phyloP scores from a whole-genome alignment of 2,113 vertebrate genomes.

The Electrona antarctica region DNA sequence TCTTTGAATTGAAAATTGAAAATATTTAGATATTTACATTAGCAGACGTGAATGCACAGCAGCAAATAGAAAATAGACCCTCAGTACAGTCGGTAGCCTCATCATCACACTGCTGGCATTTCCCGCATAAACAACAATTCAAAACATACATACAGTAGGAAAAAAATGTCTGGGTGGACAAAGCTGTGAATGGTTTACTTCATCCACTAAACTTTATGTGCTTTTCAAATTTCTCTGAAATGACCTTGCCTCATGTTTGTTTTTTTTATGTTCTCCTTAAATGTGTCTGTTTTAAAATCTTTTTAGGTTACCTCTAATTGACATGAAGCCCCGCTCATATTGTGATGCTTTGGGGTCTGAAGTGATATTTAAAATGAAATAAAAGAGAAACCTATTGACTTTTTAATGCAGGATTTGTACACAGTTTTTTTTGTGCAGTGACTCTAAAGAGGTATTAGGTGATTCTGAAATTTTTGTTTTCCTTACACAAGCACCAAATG shows the following conservation, averaged over 20 bases:
- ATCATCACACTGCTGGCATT: no score
- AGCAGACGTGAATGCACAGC: no score
- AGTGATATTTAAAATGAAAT: conserved; percentile 52
- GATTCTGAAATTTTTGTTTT: neutral
- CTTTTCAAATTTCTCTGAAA: conserved; percentile 33
- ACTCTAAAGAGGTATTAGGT: no score
- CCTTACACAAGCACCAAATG: neutral
- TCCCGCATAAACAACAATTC: no score
- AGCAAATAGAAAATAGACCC: no score
- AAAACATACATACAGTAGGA: no score
- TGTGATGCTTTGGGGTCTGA: conserved; percentile 32
- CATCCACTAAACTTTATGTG: conserved; percentile 23
- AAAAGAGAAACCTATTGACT: conserved; percentile 36
- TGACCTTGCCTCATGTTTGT: conserved; percentile 25
- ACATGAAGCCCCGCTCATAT: conserved; percentile 8
- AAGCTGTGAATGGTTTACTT: conserved; percentile 23
- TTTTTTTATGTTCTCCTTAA: conserved; percentile 24
- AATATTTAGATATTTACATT: no score
- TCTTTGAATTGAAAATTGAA: no score
- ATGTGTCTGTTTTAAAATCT: conserved; percentile 33
- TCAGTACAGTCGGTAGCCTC: no score
- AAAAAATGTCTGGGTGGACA: no score
- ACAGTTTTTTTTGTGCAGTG: conserved; percentile 13
- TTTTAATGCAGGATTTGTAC: conserved; percentile 29
- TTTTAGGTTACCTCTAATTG: neutral